Percentiles rank a stretch among this genome's conserved stretches.
phyloP scores from a whole-genome alignment of 2,888 invertebrate species.

The Hypsopygia costalis region DNA sequence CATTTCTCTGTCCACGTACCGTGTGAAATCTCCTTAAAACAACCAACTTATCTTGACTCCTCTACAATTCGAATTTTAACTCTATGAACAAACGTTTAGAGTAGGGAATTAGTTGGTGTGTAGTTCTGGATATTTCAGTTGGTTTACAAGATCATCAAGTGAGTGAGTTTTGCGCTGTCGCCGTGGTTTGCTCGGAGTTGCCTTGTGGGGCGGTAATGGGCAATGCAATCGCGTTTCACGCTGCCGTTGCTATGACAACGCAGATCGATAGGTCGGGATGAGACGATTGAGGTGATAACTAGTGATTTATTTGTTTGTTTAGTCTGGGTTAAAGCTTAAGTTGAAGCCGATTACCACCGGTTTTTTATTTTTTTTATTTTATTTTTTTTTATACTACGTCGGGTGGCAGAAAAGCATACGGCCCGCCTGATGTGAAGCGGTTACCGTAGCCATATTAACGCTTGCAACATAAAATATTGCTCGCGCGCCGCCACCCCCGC shows the following conservation, averaged over 20 bases:
- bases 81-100: not conserved
- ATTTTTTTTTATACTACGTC: too few relatives aligned
- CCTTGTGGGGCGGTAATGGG: conserved; percentile 36
- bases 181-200: conserved; percentile 16
- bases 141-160: conserved; percentile 25
- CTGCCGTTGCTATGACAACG: conserved; percentile 24
- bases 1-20: conserved; percentile 52
- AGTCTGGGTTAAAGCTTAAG: too few relatives aligned
- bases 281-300: not conserved
- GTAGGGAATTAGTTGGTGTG: not conserved
- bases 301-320: too few relatives aligned
- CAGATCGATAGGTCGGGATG: conserved; percentile 4
- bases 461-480: too few relatives aligned
- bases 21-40: conserved; percentile 45
- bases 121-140: conserved; percentile 10
- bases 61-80: not conserved
- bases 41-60: conserved; percentile 22
- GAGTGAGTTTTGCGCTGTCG: conserved; percentile 20
- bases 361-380: too few relatives aligned
- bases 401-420: too few relatives aligned
- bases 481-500: too few relatives aligned
- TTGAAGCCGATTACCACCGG: too few relatives aligned
- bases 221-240: conserved; percentile 37
- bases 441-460: too few relatives aligned
- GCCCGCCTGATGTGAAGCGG: too few relatives aligned